Evolutionary conservation across 2,888 invertebrate genomes (phyloP).

Genomic region (Nebria brevicollis): DNA sequence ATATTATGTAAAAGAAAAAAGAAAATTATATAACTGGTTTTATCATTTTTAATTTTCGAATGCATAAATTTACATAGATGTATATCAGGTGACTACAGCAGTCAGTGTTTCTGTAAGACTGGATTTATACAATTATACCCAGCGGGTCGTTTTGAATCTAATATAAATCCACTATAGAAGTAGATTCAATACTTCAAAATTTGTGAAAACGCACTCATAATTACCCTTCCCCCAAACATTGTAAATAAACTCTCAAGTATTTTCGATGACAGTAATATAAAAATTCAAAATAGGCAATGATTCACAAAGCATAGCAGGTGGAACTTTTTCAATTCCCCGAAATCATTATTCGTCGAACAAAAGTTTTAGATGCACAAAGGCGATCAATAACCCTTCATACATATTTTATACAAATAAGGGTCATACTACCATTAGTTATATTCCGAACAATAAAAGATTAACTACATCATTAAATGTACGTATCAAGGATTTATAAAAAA

Average conservation of each 20-base stretch:
- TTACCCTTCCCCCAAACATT: too few relatives aligned
- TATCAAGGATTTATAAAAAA: not conserved
- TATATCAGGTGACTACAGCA: not conserved
- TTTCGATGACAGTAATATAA: not conserved
- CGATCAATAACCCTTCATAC: not conserved
- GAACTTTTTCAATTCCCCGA: not conserved
- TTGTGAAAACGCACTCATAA: too few relatives aligned
- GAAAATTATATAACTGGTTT: not conserved
- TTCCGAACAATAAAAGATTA: not conserved
- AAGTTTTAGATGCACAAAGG: not conserved
- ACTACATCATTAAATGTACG: not conserved
- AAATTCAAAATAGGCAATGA: not conserved
- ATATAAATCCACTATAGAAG: not conserved
- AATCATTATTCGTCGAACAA: not conserved
- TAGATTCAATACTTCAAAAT: too few relatives aligned
- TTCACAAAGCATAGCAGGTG: not conserved
- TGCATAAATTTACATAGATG: not conserved
- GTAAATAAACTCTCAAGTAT: too few relatives aligned
- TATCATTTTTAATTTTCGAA: not conserved
- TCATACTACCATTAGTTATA: not conserved
- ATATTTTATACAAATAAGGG: not conserved
- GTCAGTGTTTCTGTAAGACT: conserved; percentile 1
- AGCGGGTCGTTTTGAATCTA: not conserved
- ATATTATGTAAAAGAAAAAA: not conserved
- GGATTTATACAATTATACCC: not conserved